Evolutionary conservation across 2,888 invertebrate genomes (phyloP).

Genomic region (Orthosia incerta): DNA sequence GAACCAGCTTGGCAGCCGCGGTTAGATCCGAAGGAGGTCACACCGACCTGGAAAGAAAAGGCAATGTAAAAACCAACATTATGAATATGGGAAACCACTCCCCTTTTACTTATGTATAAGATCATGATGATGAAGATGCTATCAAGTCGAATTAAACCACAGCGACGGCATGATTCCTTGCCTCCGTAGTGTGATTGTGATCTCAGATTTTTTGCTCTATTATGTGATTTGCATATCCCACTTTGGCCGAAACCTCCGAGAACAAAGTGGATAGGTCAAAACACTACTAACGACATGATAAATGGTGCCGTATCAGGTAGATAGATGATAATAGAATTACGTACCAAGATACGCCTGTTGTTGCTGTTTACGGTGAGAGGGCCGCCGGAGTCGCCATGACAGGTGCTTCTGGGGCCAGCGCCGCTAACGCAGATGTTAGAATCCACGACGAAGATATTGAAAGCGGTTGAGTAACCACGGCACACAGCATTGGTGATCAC

Average conservation of each 20-base stretch:
- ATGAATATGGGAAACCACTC: not conserved
- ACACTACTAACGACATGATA: too few relatives aligned
- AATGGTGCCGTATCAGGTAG: too few relatives aligned
- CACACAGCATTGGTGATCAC: constrained; percentile 28
- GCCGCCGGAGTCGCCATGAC: constrained; percentile 73
- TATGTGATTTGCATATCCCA: too few relatives aligned
- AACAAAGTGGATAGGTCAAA: too few relatives aligned
- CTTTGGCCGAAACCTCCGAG: too few relatives aligned
- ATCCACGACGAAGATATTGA: not conserved
- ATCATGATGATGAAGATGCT: too few relatives aligned
- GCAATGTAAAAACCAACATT: not conserved
- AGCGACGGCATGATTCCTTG: too few relatives aligned
- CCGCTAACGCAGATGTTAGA: constrained; percentile 77
- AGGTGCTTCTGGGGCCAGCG: constrained; percentile 68
- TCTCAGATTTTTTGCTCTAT: too few relatives aligned
- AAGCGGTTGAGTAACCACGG: constrained; percentile 10
- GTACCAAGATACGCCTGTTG: constrained; percentile 63
- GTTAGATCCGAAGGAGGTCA: constrained; percentile 72
- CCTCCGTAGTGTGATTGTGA: too few relatives aligned
- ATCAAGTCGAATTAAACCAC: too few relatives aligned
- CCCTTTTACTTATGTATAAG: not conserved
- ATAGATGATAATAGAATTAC: constrained; percentile 10
- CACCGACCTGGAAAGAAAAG: constrained; percentile 69
- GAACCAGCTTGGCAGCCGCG: constrained; percentile 67
- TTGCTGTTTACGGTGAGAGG: constrained; percentile 67